These are phyloP conservation scores for Eristalinus aeneus DNA, from an alignment of 2,888 invertebrate species.

Conservation along the genomic window DNA sequence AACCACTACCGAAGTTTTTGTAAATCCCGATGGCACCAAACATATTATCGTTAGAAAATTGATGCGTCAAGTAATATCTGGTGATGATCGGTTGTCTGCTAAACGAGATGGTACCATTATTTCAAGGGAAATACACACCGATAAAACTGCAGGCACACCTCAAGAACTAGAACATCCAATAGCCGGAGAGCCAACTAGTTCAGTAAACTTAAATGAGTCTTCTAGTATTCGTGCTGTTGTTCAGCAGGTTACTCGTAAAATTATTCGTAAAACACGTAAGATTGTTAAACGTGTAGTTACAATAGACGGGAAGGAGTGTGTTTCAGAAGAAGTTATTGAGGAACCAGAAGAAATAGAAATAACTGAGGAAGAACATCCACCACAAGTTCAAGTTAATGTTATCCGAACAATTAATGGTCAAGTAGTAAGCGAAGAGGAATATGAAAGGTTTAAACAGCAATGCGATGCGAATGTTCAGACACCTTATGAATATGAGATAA, in stretches of 20 bases:
- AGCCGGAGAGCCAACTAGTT: background rate
- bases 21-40: constrained; percentile 90
- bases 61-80: constrained; percentile 69
- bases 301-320: constrained; percentile 91
- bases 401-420: constrained; percentile 82
- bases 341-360: constrained; percentile 86
- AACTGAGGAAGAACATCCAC: constrained; percentile 76
- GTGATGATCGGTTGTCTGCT: background rate
- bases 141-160: constrained; percentile 78
- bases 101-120: background rate
- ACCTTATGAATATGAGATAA: constrained; percentile 83
- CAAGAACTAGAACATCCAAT: background rate
- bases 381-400: constrained; percentile 82
- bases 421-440: constrained; percentile 79
- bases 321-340: constrained; percentile 91
- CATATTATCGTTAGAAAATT: constrained; percentile 89
- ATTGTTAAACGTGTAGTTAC: constrained; percentile 89
- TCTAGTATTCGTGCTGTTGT: constrained; percentile 87
- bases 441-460: constrained; percentile 76
- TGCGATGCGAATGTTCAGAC: constrained; percentile 73
- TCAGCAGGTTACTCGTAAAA: constrained; percentile 89
- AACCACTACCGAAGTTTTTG: constrained; percentile 89
- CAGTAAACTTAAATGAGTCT: constrained; percentile 36
- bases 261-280: constrained; percentile 88
- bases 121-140: constrained; percentile 76